Percentiles rank a stretch among this genome's conserved stretches.
phyloP scores from a whole-genome alignment of 2,797 vertebrate species.

The Sphenopsis melanotis region DNA sequence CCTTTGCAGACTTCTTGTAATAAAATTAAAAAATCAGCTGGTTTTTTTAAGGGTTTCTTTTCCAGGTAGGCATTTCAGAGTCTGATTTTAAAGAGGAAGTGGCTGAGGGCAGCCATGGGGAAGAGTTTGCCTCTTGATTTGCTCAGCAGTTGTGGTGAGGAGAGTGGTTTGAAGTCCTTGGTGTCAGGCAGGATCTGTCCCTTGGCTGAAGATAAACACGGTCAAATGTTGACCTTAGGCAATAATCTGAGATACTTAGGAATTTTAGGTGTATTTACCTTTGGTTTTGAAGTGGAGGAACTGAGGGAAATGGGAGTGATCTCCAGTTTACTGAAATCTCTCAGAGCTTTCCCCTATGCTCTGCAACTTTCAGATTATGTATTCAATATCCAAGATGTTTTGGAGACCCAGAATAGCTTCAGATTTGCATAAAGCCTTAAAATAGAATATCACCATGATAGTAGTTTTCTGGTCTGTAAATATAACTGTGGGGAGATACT shows the following conservation, averaged over 20 bases:
- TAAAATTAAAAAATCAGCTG: background rate
- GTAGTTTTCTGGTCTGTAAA: background rate
- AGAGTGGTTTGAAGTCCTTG: background rate
- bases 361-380: background rate
- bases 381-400: background rate
- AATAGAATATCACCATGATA: background rate
- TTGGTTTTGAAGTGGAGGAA: background rate
- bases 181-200: background rate
- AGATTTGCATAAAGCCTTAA: background rate
- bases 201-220: background rate
- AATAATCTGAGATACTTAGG: background rate
- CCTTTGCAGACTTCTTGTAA: background rate
- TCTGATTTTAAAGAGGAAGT: slow-evolving; percentile 43
- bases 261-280: background rate
- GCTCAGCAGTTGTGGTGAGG: background rate
- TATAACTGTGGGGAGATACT: background rate
- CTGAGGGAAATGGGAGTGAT: background rate
- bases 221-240: background rate
- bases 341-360: background rate
- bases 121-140: background rate
- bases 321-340: background rate
- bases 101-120: background rate
- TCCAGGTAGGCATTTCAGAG: background rate
- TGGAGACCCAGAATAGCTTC: background rate
- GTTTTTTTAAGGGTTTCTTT: background rate